Base-by-base conservation (phyloP, 2,888 invertebrate species). In the Ditula angustiorana region DNA sequence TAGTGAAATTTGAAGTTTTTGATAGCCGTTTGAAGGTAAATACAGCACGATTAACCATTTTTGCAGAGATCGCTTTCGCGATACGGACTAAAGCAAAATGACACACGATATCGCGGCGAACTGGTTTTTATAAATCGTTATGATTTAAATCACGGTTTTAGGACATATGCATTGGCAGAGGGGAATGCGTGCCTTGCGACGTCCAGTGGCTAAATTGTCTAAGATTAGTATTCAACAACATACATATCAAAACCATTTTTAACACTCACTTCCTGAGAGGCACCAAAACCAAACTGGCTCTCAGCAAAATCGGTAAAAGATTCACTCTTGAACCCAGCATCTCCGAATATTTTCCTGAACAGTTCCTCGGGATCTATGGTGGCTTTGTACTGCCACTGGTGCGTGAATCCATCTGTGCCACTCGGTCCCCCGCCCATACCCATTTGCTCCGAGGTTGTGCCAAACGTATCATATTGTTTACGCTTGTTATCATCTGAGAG, bases 291-390 rank as follows among this genome's bases (percentile, higher is more conserved):
- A 94, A 96, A 98, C 74, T 94, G 94, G 2, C 97, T 97, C 74
- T 98, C 98, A 5, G 97, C 96, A 93, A 96, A 98, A 79, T 98
- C 98, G 69, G 96, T 96, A 79, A 96, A 96, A 26, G 94, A 90
- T 28, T 87, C 86, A 71, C 93, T 93, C 59, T 95, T 95, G 78
- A 97, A 97, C 30, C 95, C 96, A 26, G 95, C 95, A 74, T 97
- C 96, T n/a, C 97, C 97, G 86, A 99, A 99, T 78, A 99, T 99
- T 88, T 97, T 98, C 59, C 99, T 94, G 89, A 99, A 99, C 37
- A 99, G 86, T 85, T 99, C 99, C 81, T 99, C 99, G 0, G 99
- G 99, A 86, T 99, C 98, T 72, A 99, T 95, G 7, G 95, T 95
- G 0, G 97, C 96, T 70, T 96, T 96, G 82, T 97, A 98, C 75